Evolutionary conservation across 2,113 vertebrate genomes (phyloP).

Genomic region (Mionectes macconnelli): DNA sequence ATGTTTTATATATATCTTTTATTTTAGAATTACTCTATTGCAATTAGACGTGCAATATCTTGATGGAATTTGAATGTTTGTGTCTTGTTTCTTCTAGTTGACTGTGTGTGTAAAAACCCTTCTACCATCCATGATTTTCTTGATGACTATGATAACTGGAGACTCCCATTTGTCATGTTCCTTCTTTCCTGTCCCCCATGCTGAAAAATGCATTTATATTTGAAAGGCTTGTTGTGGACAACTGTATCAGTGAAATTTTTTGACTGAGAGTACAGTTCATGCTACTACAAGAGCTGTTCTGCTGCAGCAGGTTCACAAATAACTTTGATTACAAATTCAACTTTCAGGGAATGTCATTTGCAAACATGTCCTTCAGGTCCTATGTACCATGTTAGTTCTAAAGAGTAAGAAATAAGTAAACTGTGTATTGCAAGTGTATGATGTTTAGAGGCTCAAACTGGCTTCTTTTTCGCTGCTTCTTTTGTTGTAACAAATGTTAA

Average conservation of each 20-base stretch:
- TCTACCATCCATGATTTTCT: neutral
- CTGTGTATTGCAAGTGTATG: neutral
- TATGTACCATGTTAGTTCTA: neutral
- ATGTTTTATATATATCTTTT: neutral
- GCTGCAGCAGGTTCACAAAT: neutral
- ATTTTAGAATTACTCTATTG: neutral
- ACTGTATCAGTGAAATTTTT: neutral
- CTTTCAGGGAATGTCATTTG: conserved; percentile 11
- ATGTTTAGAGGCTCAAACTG: neutral
- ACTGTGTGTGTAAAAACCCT: neutral
- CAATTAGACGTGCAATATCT: neutral
- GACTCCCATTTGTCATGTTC: accelerated
- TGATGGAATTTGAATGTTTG: neutral
- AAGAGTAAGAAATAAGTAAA: neutral
- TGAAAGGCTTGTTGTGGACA: neutral
- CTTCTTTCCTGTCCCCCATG: neutral
- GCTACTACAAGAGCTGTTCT: neutral
- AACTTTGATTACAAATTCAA: neutral
- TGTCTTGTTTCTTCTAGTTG: neutral
- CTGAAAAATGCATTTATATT: neutral
- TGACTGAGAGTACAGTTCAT: neutral
- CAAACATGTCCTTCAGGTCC: neutral
- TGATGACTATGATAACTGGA: neutral
- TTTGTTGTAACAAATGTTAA: conserved; percentile 12
- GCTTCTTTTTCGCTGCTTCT: neutral